Percentiles rank a stretch among this genome's conserved stretches.
phyloP scores from a whole-genome alignment of 2,113 vertebrate species.

The Perca flavescens region DNA sequence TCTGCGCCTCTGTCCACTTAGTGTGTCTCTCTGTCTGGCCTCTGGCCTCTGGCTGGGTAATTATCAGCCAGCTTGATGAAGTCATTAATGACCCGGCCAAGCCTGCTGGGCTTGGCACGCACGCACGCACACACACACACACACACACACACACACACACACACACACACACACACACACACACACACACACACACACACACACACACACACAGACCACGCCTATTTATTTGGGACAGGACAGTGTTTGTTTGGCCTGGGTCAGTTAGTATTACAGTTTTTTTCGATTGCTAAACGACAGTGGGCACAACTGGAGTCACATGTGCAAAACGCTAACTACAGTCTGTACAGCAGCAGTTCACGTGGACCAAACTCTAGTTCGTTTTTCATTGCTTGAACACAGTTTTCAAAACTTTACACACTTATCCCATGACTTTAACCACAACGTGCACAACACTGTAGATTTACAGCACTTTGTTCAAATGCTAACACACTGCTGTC shows the following conservation, averaged over 20 bases:
- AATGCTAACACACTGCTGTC: too few species aligned
- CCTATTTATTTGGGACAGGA: constrained; percentile 58
- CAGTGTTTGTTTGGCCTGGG: constrained; percentile 59
- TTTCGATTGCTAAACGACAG: too few species aligned
- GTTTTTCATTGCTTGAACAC: too few species aligned
- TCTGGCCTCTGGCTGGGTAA: constrained; percentile 66
- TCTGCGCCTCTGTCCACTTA: constrained; percentile 39
- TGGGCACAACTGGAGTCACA: too few species aligned
- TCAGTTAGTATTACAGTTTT: constrained; percentile 64
- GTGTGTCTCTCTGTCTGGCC: constrained; percentile 54
- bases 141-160: constrained; percentile 17
- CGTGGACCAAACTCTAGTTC: too few species aligned
- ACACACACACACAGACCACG: constrained; percentile 27
- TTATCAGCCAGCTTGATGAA: constrained; percentile 76
- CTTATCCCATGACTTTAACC: too few species aligned
- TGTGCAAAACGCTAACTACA: too few species aligned
- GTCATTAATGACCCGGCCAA: constrained; percentile 71
- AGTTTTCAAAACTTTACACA: too few species aligned
- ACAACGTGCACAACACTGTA: too few species aligned
- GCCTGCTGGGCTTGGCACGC: constrained; percentile 67
- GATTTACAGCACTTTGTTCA: too few species aligned
- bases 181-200: constrained; percentile 40
- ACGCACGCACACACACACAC: constrained; percentile 20
- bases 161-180: constrained; percentile 40
- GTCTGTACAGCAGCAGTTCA: too few species aligned